These are phyloP conservation scores for Alligator sinensis DNA, from an alignment of 2,113 vertebrate species.

Conservation along the genomic window DNA sequence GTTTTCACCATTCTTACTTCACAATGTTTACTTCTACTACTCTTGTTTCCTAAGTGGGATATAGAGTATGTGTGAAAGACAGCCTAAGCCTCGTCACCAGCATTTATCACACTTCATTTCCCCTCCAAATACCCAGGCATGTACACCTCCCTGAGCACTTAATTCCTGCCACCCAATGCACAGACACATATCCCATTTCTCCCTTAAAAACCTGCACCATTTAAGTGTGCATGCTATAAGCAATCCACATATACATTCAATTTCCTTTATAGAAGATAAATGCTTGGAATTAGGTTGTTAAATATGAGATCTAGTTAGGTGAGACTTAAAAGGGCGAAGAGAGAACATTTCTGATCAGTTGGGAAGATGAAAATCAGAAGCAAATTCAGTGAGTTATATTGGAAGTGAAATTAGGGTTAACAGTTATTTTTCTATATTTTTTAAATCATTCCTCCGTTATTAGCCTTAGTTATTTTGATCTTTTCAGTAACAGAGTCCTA, in stretches of 20 bases:
- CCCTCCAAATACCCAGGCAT: not conserved
- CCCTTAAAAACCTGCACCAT: not conserved
- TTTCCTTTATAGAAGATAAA: not conserved
- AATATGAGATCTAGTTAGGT: not conserved
- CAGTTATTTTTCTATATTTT: not conserved
- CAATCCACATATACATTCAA: not conserved
- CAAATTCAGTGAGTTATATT: not conserved
- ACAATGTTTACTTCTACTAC: not conserved
- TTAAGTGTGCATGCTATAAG: not conserved
- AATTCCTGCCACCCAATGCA: not conserved
- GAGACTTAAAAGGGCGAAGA: not conserved
- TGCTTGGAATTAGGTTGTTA: not conserved
- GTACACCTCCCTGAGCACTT: not conserved
- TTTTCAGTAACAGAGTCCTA: not conserved
- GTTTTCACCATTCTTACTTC: fast-evolving
- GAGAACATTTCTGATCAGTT: no score
- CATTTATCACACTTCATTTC: not conserved
- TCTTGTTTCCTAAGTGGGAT: not conserved
- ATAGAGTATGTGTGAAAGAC: not conserved
- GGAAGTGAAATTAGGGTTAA: not conserved
- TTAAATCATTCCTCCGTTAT: not conserved
- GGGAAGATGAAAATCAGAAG: not conserved
- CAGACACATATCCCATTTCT: not conserved
- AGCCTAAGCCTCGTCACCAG: not conserved
- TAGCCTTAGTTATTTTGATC: no score